Base-by-base conservation (phyloP, 2,888 invertebrate species). In the Caenorhabditis sp. region DNA sequence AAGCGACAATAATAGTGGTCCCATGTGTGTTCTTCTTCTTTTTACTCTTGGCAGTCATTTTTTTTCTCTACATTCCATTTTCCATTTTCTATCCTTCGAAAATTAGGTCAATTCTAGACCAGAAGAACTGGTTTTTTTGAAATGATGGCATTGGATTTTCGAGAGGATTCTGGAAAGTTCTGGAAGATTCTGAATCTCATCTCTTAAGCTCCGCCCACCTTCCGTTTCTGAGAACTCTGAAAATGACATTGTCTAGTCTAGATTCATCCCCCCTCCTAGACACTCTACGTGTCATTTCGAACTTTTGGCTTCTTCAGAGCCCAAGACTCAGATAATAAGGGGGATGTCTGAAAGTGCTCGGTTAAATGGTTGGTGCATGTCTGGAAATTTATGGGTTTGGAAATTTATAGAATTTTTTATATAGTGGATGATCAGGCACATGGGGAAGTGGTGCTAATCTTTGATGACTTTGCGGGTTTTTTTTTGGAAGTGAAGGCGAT, bases 321-420 rank as follows among this genome's bases (percentile, higher is more conserved):
- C 31, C 7, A 7, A 31, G n/a, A n/a, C n/a, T n/a, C n/a, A n/a
- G n/a, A n/a, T n/a, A 47, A 14, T 12, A 14, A 16, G 44, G n/a
- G n/a, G 22, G 49, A 19, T 6, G 5, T 7, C 51, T 26, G n/a
- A n/a, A 47, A 47, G 47, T 26, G 51, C 26, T 54, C 24, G 8
- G 4, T n/a, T 19, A 26, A 26, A 14, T 54, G 19, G 5, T 26
- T 4, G 14, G 14, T 26, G 54, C 54, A 26, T 54, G 54, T 54
- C 54, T 54, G 54, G 26, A 54, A 54, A 54, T 54, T 54, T 54
- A 54, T 54, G 26, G 26, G 19, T 44, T 44, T 44, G 44, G 16
- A 44, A 16, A 54, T 26, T 54, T 14, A 26, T 24, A 26, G 24
- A 26, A 7, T 16, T 54, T 26, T 54, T n/a, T n/a, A n/a, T n/a